A percentile compares a stretch with the other conserved stretches of the same genome.
phyloP scores from a whole-genome alignment of 2,797 vertebrate genomes.

The Apodemus agrarius region DNA sequence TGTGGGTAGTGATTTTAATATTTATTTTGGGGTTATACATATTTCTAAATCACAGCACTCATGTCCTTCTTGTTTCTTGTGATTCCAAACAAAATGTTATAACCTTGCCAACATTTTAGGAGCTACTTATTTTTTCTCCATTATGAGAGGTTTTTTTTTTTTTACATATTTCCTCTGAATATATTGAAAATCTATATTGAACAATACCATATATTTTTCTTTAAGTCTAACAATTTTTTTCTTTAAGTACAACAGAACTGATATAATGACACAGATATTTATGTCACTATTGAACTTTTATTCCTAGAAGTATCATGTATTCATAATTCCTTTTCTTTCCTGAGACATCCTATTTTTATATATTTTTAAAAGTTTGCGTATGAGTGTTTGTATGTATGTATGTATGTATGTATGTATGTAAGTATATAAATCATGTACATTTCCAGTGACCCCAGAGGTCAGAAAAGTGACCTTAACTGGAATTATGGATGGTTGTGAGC shows the following conservation, averaged over 20 bases:
- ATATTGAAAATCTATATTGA: neutral
- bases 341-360: neutral
- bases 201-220: neutral
- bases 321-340: neutral
- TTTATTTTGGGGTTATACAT: neutral
- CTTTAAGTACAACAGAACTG: neutral
- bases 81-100: neutral
- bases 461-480: neutral
- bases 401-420: neutral
- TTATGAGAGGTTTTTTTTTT: neutral
- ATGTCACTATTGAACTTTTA: neutral
- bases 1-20: neutral
- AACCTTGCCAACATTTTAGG: neutral
- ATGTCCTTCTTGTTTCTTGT: neutral
- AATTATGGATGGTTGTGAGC: neutral
- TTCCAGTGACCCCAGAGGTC: neutral
- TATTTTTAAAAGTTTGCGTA: neutral
- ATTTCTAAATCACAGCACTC: neutral
- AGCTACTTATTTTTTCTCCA: neutral
- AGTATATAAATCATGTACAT: neutral
- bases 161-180: neutral
- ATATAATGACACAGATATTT: constrained; percentile 3
- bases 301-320: neutral
- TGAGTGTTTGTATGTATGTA: too few species aligned
- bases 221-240: neutral